phyloP scores from a whole-genome alignment of 1,140 invertebrate genomes.

The Macrostomum lignano region DNA sequence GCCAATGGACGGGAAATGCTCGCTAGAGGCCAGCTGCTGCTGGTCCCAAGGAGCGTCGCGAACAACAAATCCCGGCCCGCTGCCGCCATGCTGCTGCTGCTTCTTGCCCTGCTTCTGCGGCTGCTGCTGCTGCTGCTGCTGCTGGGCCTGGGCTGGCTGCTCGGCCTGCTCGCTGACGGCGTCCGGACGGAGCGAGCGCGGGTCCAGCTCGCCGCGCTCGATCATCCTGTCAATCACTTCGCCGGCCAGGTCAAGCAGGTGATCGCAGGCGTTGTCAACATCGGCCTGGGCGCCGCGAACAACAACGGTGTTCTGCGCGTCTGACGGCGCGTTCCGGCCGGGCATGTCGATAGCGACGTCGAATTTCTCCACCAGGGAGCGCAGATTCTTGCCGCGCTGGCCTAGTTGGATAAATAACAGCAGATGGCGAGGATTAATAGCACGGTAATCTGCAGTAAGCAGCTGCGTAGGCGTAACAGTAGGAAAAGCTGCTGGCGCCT shows the following conservation, averaged over 20 bases:
- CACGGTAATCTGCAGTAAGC: not conserved
- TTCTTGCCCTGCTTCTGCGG: no score
- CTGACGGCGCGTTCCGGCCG: slow-evolving; percentile 33
- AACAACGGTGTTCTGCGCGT: slow-evolving; percentile 41
- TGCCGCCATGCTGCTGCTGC: no score
- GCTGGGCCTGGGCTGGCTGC: no score
- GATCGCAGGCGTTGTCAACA: slow-evolving; percentile 51
- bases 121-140: no score
- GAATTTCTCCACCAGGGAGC: slow-evolving; percentile 41
- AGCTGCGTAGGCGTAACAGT: not conserved
- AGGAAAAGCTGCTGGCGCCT: slow-evolving; percentile 6
- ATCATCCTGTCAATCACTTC: no score
- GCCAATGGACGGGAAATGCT: no score
- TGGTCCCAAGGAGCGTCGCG: no score
- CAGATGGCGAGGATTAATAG: slow-evolving; percentile 1
- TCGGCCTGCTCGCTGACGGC: no score
- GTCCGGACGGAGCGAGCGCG: no score
- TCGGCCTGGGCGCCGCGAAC: slow-evolving; percentile 45
- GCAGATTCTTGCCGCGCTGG: slow-evolving; percentile 45
- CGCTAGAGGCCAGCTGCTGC: no score
- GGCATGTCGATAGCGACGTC: slow-evolving; percentile 39
- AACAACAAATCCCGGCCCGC: no score
- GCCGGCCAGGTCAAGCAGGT: slow-evolving; percentile 52
- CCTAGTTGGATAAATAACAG: slow-evolving; percentile 64
- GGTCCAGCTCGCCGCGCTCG: no score